Evolutionary conservation across 1,140 invertebrate genomes (phyloP), one percentile per base, ranked within the genome.

Genomic region (Oryzaephilus surinamensis): DNA sequence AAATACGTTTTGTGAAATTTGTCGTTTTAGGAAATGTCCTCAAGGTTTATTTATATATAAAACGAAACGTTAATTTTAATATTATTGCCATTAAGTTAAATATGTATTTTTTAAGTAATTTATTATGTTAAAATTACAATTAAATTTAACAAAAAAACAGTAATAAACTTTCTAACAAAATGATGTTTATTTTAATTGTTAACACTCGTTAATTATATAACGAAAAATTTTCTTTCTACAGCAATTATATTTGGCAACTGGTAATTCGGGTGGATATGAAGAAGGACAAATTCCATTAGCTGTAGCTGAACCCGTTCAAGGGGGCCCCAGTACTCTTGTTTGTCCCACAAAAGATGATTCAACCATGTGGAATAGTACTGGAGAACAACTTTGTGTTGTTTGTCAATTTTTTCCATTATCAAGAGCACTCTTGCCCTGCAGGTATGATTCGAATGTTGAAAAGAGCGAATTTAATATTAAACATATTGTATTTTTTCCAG

Each of bases 351-450:
- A 44, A 16, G 54, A 56, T 8, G 54, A 58, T 19, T 46, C 54
- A 7, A 38, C 47, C 26, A 54, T 71, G 4, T 71, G 69, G 71
- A 71, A 72, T 45, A 63, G 64, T 4, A 62, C 66, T 2, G 68
- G 67, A 17, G 74, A 77, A 45, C 77, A 81, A 49, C 62, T 83
- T 10, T 87, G 84, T 63, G 81, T 84, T 26, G 83, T 87, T 33
- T 89, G 84, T 61, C 81, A 85, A 51, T 75, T 73, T 45, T 76
- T 74, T 49, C 79, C 78, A 2, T 62, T 85, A 14, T 84, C 81
- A 2, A 67, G 81, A 35, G 84, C 81, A n/a, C 62, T 88, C 15
- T 64, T 88, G 41, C 84, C 84, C 0, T 90, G 84, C 66, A 66
- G 71, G 55, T 58, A 38, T 20, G 30, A 32, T 17, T 38, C 38